Evolutionary conservation across 2,888 invertebrate species (phyloP).

Genomic region (Arrhopalites spinosus): DNA sequence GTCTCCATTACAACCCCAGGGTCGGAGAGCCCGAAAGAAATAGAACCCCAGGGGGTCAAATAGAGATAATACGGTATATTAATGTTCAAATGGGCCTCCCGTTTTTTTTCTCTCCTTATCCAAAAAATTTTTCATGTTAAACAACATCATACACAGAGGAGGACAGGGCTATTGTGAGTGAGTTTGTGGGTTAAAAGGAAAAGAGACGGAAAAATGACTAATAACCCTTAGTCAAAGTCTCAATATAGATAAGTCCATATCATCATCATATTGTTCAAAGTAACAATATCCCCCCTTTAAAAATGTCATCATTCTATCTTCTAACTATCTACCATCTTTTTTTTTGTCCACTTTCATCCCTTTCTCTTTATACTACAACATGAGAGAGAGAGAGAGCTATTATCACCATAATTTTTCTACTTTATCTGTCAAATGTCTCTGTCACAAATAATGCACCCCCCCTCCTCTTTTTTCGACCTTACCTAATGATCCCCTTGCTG

Average conservation of each 20-base stretch:
- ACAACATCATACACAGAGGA: no score
- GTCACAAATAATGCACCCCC: not conserved
- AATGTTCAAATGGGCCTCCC: no score
- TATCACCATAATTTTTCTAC: constrained; percentile 34
- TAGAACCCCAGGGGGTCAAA: no score
- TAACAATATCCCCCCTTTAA: constrained; percentile 9
- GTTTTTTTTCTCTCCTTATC: no score
- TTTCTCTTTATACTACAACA: not conserved
- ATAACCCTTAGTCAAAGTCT: constrained; percentile 22
- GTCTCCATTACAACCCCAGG: no score
- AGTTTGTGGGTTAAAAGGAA: not conserved
- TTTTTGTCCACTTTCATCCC: constrained; percentile 18
- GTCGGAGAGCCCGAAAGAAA: no score
- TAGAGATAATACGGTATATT: no score
- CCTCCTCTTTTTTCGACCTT: not conserved
- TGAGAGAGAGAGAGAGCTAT: not conserved
- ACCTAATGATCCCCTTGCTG: not conserved
- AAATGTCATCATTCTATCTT: constrained; percentile 12
- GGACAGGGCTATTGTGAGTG: no score
- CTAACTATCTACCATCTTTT: not conserved
- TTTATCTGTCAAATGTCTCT: constrained; percentile 32
- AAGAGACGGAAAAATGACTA: constrained; percentile 30
- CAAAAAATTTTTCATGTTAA: no score
- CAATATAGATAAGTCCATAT: not conserved
- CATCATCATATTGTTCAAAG: constrained; percentile 4